phyloP scores from a whole-genome alignment of 2,888 invertebrate species.

The Drosophila seclusa region DNA sequence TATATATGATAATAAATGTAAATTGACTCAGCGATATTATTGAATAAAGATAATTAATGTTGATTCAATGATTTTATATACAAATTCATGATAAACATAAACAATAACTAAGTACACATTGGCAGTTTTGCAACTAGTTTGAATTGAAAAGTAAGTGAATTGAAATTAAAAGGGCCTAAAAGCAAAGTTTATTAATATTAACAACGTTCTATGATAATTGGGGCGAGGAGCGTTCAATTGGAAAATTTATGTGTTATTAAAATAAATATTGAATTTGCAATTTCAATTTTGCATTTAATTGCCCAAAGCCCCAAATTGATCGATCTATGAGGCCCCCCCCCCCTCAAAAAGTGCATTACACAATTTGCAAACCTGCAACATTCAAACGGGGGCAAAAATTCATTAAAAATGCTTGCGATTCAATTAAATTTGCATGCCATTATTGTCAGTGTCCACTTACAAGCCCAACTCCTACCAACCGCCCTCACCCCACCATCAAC shows the following conservation, averaged over 20 bases:
- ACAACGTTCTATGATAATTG: neutral
- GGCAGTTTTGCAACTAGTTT: neutral
- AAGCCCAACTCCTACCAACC: neutral
- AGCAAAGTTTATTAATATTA: neutral
- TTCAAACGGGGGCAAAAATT: conserved; percentile 11
- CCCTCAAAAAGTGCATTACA: conserved; percentile 39
- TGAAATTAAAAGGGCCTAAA: neutral
- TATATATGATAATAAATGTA: neutral
- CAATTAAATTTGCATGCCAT: conserved; percentile 47
- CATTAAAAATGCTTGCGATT: conserved; percentile 27
- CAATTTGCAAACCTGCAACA: neutral
- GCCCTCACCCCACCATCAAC: neutral
- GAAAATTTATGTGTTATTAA: conserved; percentile 31
- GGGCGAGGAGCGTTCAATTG: conserved; percentile 1
- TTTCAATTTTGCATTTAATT: conserved; percentile 35
- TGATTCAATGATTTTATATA: neutral
- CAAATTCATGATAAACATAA: neutral
- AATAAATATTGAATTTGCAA: conserved; percentile 48
- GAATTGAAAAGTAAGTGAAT: neutral
- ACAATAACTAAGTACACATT: neutral
- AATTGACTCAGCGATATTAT: neutral
- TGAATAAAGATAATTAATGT: neutral
- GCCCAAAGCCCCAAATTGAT: conserved; percentile 30
- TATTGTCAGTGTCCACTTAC: neutral
- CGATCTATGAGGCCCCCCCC: too few species aligned